Conservation (phyloP, 2,113 vertebrate genomes). For the Pollachius pollachius region DNA sequence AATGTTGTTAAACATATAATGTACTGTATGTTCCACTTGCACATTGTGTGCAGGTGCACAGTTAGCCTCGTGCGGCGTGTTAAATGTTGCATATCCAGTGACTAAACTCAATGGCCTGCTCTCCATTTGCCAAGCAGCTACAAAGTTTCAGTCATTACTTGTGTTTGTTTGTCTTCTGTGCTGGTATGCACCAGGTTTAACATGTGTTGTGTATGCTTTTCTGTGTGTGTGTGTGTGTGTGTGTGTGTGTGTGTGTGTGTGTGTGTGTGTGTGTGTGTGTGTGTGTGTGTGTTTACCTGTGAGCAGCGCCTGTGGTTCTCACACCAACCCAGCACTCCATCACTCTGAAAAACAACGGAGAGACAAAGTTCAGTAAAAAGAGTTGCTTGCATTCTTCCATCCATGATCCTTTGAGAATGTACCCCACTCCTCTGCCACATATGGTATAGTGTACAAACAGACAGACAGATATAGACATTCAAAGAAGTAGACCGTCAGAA, state of each 20-base stretch:
- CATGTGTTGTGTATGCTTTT: too few relatives aligned
- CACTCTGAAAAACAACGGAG: slow-evolving; percentile 50
- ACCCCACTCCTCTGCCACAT: too few relatives aligned
- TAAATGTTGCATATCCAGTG: too few relatives aligned
- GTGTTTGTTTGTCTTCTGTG: background rate
- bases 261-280: slow-evolving; percentile 1
- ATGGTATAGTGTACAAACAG: too few relatives aligned
- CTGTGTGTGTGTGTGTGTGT: slow-evolving; percentile 6
- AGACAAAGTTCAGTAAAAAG: slow-evolving; percentile 34
- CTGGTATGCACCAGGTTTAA: background rate
- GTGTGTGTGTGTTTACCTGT: slow-evolving; percentile 53
- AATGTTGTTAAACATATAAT: too few relatives aligned
- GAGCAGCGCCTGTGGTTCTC: slow-evolving; percentile 66
- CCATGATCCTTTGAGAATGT: background rate
- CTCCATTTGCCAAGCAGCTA: too few relatives aligned
- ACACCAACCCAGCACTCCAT: slow-evolving; percentile 69
- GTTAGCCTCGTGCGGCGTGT: too few relatives aligned
- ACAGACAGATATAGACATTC: too few relatives aligned
- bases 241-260: slow-evolving; percentile 11
- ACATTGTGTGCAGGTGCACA: too few relatives aligned
- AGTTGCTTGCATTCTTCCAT: background rate
- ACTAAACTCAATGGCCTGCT: too few relatives aligned
- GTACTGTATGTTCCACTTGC: too few relatives aligned
- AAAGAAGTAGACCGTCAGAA: too few relatives aligned
- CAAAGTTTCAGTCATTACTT: background rate